Evolutionary conservation across 2,888 invertebrate species (phyloP), one percentile per base, ranked within the genome.

Genomic region (Agapostemon virescens): DNA sequence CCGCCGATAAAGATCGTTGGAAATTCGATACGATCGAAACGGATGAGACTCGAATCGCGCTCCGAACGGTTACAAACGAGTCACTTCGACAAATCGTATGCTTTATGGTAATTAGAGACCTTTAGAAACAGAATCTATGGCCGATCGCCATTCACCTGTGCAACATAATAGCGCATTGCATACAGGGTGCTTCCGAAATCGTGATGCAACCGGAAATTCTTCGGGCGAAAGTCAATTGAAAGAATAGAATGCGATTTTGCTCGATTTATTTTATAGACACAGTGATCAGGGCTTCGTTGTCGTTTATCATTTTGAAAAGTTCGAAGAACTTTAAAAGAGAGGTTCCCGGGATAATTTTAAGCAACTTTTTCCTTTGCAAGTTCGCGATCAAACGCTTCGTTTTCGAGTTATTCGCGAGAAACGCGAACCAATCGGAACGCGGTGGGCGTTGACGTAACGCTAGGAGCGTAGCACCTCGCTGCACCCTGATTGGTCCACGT

Each of bases 101-200:
- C 40, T 64, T 40, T 67, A 74, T 81, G 81, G 45, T 68, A 71
- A 81, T 69, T 30, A 69, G 69, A 74, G 70, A 79, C 79, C 79
- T 81, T 71, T 81, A 74, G 67, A 74, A 61, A 42, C 68, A 77
- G 69, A 71, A 79, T 75, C 55, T 71, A 71, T 7, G 55, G 38
- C 52, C 26, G 45, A 42, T 66, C 38, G 61, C 55, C 71, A 7
- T 52, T 79, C 78, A 73, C 69, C 49, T 63, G 30, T 52, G 20
- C 70, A 64, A 42, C 36, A 69, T 64, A 30, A 38, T 55, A 20
- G 40, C 45, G 15, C 23, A 70, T 38, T 79, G 26, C n/a, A 33
- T 79, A 26, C 26, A 13, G 13, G 38, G 61, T 61, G 61, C 61
- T 61, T 61, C 61, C 20, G 61, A 61, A 61, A 61, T 30, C 61